Evolutionary conservation across 2,113 vertebrate species (phyloP).

Genomic region (Syngnathus floridae): DNA sequence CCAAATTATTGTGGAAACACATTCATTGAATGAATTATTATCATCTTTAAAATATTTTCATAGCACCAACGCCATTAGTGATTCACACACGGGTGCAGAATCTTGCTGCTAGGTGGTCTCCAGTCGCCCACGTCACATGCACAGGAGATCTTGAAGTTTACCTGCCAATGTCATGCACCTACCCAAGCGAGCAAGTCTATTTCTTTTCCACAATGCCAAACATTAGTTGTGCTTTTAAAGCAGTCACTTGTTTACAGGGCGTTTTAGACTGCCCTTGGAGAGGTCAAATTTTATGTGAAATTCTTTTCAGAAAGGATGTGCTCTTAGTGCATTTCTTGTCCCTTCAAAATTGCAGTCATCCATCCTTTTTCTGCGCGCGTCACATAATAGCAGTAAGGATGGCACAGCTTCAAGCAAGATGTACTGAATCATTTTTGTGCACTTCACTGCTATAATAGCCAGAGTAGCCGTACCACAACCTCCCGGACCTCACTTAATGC

Average conservation of each 20-base stretch:
- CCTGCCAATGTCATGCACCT: too few species aligned
- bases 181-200: too few species aligned
- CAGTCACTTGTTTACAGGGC: not conserved
- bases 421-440: not conserved
- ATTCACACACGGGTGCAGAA: too few species aligned
- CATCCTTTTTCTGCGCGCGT: not conserved
- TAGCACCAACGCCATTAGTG: too few species aligned
- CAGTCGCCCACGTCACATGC: too few species aligned
- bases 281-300: not conserved
- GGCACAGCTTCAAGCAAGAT: not conserved
- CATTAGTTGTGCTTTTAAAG: not conserved
- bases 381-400: not conserved
- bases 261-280: not conserved
- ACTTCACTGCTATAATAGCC: not conserved
- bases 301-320: conserved; percentile 1
- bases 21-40: too few species aligned
- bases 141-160: too few species aligned
- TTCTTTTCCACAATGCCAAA: not conserved
- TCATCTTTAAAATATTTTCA: too few species aligned
- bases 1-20: too few species aligned
- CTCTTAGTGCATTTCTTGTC: not conserved
- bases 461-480: not conserved
- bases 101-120: too few species aligned
- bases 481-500: conserved; percentile 15
- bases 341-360: not conserved